Conservation (phyloP, 2,797 vertebrate species). For the Pangasius sanitwongsei region DNA sequence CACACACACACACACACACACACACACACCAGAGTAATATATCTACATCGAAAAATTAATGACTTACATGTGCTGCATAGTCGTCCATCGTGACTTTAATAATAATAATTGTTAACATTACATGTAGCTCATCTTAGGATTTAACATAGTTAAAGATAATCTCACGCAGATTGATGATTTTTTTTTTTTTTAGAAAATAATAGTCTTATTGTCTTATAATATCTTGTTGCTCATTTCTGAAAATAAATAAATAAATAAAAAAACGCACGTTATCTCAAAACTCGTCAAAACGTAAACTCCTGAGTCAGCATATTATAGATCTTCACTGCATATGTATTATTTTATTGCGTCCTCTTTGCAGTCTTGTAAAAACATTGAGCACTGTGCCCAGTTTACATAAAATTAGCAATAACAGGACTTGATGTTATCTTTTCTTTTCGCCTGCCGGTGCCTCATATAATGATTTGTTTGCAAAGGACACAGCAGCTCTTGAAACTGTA, state of each 20-base stretch:
- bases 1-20: background rate
- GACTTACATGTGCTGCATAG: background rate
- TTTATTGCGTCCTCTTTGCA: constrained; percentile 52
- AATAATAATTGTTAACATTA: background rate
- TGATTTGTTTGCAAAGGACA: constrained; percentile 22
- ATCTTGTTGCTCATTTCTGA: background rate
- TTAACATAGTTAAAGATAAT: background rate
- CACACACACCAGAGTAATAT: background rate
- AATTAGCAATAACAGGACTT: constrained; percentile 42
- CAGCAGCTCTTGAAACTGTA: background rate
- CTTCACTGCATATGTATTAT: constrained; percentile 43
- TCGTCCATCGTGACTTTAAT: background rate
- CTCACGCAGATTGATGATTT: background rate
- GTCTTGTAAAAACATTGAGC: constrained; percentile 47
- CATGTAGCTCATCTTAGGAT: no score
- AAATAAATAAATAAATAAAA: no score
- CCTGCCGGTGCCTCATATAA: constrained; percentile 35
- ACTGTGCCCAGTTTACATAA: constrained; percentile 31
- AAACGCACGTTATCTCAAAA: background rate
- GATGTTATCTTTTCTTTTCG: constrained; percentile 44
- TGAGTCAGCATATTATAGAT: background rate
- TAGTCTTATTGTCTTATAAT: no score
- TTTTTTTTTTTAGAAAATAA: background rate
- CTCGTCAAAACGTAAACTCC: background rate
- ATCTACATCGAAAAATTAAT: background rate